Conservation (phyloP, 2,888 invertebrate genomes). For the Sisyra terminalis region DNA sequence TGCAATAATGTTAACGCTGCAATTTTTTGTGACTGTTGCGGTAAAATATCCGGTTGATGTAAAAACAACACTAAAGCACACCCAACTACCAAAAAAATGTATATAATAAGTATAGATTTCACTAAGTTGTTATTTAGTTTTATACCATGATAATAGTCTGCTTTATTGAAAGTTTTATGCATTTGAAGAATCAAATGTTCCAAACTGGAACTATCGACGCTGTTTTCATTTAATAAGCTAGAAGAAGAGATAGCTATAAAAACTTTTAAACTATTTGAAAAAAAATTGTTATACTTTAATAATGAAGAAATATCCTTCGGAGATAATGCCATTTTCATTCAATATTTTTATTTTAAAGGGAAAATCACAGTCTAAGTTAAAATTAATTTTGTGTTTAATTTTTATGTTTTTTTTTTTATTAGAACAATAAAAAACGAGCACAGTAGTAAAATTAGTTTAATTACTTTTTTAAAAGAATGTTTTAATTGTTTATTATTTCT, state of each 20-base stretch:
- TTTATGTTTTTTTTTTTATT: no score
- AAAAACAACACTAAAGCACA: conserved; percentile 42
- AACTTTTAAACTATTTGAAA: conserved; percentile 5
- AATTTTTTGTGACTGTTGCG: conserved; percentile 47
- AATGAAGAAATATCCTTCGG: conserved; percentile 32
- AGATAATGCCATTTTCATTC: conserved; percentile 27
- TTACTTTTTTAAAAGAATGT: no score
- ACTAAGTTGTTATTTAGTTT: conserved; percentile 14
- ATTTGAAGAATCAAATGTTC: conserved; percentile 61
- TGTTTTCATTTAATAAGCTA: conserved; percentile 57
- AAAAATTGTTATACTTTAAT: conserved; percentile 23
- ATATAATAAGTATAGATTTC: conserved; percentile 11
- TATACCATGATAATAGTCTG: conserved; percentile 61
- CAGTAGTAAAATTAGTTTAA: no score
- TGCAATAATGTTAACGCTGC: conserved; percentile 49
- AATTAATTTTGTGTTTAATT: neutral
- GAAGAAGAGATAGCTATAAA: conserved; percentile 17
- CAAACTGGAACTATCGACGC: conserved; percentile 54
- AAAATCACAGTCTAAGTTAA: neutral
- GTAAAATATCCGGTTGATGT: conserved; percentile 51
- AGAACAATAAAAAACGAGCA: no score
- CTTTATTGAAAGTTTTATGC: conserved; percentile 60
- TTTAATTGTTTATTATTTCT: no score
- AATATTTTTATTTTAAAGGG: neutral
- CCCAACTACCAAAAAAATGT: conserved; percentile 30